These are phyloP conservation scores for Hydractinia echinata DNA, from an alignment of 30 jellyfish, hydroid and myxozoan species.

Conservation along the genomic window DNA sequence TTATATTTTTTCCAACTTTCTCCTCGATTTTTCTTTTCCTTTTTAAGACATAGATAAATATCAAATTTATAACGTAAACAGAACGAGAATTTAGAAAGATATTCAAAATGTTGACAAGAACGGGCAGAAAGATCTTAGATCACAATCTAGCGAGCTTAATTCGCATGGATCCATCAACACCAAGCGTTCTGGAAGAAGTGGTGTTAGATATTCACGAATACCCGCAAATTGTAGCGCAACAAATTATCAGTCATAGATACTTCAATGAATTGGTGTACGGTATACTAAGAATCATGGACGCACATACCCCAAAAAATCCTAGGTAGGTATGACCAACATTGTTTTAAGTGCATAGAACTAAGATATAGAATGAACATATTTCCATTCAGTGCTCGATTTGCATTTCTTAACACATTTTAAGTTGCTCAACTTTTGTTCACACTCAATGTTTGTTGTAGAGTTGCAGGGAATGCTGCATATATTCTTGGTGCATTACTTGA, in stretches of 20 bases:
- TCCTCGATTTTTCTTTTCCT: no score
- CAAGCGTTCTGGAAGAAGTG: constrained; percentile 53
- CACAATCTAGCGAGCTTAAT: constrained; percentile 53
- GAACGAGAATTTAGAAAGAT: no score
- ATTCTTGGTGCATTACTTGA: constrained; percentile 80
- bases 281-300: constrained; percentile 64
- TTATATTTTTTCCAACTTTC: no score
- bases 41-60: no score
- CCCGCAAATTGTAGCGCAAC: constrained; percentile 68
- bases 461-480: constrained; percentile 86
- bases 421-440: no score
- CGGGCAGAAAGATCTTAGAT: constrained; percentile 59
- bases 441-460: constrained; percentile 25
- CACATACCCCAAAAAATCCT: constrained; percentile 59
- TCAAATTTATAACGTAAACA: no score
- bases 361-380: neutral
- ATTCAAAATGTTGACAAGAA: constrained; percentile 18
- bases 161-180: constrained; percentile 51
- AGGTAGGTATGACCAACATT: constrained; percentile 33
- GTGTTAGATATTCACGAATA: constrained; percentile 80
- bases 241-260: constrained; percentile 60
- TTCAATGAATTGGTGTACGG: constrained; percentile 78
- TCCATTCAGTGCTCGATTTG: neutral
- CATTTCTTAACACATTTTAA: no score
- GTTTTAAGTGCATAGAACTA: neutral